These are phyloP conservation scores for Melanotaenia boesemani DNA, from an alignment of 2,797 vertebrate genomes.

Conservation along the genomic window DNA sequence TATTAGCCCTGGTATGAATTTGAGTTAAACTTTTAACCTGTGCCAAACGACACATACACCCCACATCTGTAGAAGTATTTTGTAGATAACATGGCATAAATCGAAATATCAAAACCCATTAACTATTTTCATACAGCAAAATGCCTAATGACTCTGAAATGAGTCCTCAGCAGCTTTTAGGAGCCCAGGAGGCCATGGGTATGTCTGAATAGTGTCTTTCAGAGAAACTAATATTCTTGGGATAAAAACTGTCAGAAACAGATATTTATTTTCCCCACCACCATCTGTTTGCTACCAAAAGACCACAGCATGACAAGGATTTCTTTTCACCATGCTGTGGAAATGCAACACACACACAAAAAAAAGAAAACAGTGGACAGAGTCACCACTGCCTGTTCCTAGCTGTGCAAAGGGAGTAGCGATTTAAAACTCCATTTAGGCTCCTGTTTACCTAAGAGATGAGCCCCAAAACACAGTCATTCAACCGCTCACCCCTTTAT, in stretches of 20 bases:
- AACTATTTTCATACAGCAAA: slow-evolving; percentile 2
- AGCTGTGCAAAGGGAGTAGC: slow-evolving; percentile 68
- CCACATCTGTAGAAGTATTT: background rate
- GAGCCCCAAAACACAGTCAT: slow-evolving; percentile 91
- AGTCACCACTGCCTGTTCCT: slow-evolving; percentile 71
- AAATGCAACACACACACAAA: slow-evolving; percentile 59
- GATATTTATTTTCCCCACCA: slow-evolving; percentile 73
- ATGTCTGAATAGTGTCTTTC: slow-evolving; percentile 52
- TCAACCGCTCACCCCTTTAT: slow-evolving; percentile 89
- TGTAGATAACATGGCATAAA: background rate
- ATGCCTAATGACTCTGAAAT: slow-evolving; percentile 61
- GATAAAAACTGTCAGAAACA: slow-evolving; percentile 75
- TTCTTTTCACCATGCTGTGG: slow-evolving; percentile 67
- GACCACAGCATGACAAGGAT: slow-evolving; percentile 73
- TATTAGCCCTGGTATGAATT: background rate
- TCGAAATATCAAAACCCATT: slow-evolving; percentile 10
- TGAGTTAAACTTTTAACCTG: too few relatives aligned
- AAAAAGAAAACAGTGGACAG: slow-evolving; percentile 62
- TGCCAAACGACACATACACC: background rate
- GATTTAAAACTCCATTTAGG: slow-evolving; percentile 87
- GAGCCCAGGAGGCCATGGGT: slow-evolving; percentile 39
- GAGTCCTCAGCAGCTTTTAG: slow-evolving; percentile 43
- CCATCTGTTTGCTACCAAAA: slow-evolving; percentile 84
- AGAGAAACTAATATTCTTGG: slow-evolving; percentile 65
- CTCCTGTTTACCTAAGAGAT: slow-evolving; percentile 95